phyloP scores from a whole-genome alignment of 2,888 invertebrate genomes.

The Drosophila stalkeri region DNA sequence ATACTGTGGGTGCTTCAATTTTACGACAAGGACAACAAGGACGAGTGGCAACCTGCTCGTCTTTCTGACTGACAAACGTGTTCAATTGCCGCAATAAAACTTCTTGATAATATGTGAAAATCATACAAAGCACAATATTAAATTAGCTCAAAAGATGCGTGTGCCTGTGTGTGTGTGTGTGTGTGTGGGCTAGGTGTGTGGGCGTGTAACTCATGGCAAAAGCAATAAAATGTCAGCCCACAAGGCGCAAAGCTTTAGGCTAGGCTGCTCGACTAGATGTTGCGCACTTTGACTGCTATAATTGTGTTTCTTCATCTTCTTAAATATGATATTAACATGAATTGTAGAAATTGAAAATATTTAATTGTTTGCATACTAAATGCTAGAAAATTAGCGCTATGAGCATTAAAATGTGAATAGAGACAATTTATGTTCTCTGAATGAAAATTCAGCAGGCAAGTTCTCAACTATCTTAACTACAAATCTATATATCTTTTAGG shows the following conservation, averaged over 20 bases:
- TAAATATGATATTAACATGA: not conserved
- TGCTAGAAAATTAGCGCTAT: not conserved
- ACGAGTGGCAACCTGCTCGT: constrained; percentile 32
- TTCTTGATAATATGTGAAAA: constrained; percentile 80
- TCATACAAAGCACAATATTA: constrained; percentile 81
- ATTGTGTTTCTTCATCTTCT: not conserved
- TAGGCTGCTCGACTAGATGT: not conserved
- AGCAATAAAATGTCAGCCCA: constrained; percentile 63
- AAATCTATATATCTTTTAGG: too few relatives aligned
- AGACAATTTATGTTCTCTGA: not conserved
- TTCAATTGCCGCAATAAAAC: constrained; percentile 80
- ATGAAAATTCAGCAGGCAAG: too few relatives aligned
- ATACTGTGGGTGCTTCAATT: constrained; percentile 74
- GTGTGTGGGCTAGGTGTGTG: constrained; percentile 3
- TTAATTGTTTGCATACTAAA: not conserved
- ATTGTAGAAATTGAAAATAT: not conserved
- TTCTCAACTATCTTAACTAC: too few relatives aligned
- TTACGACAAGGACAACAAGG: constrained; percentile 62
- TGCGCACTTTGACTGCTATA: not conserved
- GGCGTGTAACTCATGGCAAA: constrained; percentile 6
- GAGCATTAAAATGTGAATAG: not conserved
- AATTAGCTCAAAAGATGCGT: constrained; percentile 69
- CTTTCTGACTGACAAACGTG: constrained; percentile 65
- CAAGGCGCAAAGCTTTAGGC: constrained; percentile 23
- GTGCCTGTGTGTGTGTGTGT: constrained; percentile 1